Evolutionary conservation across 2,888 invertebrate genomes (phyloP).

Genomic region (Agelastica alni): DNA sequence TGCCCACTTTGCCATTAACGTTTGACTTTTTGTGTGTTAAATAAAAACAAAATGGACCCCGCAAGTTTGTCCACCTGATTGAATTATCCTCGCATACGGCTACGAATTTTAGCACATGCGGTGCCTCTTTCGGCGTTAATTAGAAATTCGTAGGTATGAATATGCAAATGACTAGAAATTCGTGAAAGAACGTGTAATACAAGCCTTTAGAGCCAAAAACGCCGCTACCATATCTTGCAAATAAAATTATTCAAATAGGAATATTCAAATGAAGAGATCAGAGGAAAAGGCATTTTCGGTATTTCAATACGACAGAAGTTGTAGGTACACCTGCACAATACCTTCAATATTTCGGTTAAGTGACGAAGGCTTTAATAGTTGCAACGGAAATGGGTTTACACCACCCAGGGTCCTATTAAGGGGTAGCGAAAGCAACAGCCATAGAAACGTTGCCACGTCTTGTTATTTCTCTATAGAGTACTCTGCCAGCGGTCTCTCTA

Average conservation of each 20-base stretch:
- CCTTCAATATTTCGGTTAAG: background rate
- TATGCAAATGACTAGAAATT: conserved; percentile 41
- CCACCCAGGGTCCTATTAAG: too few relatives aligned
- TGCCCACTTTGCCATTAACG: too few relatives aligned
- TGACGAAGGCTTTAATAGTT: background rate
- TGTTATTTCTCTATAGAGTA: too few relatives aligned
- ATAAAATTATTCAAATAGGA: conserved; percentile 42
- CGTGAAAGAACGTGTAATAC: conserved; percentile 43
- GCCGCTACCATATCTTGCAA: conserved; percentile 39
- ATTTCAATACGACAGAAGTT: conserved; percentile 18
- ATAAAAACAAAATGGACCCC: conserved; percentile 10
- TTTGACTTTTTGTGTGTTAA: too few relatives aligned
- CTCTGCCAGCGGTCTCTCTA: too few relatives aligned
- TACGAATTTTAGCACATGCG: conserved; percentile 39
- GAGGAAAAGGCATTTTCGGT: conserved; percentile 17
- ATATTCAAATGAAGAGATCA: conserved; percentile 38
- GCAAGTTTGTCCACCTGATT: conserved; percentile 26
- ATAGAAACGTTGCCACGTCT: too few relatives aligned
- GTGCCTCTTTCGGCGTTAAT: conserved; percentile 40
- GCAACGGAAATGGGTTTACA: too few relatives aligned
- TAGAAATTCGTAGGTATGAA: conserved; percentile 42
- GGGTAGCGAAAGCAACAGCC: too few relatives aligned
- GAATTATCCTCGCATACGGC: conserved; percentile 29
- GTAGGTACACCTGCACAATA: background rate
- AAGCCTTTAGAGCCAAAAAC: conserved; percentile 41